Percentiles rank a stretch among this genome's conserved stretches.
Conservation (phyloP, 92 coral and sea anemone species). For the Diadumene lineata region DNA sequence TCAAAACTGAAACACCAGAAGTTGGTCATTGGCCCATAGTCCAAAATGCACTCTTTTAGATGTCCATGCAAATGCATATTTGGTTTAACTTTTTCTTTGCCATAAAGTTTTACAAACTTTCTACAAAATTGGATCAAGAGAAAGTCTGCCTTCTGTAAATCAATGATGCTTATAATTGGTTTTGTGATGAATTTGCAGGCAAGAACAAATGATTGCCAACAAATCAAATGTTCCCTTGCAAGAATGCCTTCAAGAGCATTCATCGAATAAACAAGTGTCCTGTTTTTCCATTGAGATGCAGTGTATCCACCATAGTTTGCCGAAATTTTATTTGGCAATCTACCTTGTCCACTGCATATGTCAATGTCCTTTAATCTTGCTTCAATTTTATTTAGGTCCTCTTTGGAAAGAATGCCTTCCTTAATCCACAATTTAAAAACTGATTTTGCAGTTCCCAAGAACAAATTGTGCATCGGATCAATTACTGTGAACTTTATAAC, state of each 20-base stretch:
- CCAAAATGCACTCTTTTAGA: constrained; percentile 11
- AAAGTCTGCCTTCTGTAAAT: constrained; percentile 48
- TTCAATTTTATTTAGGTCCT: constrained; percentile 38
- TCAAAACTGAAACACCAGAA: constrained; percentile 48
- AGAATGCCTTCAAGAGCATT: constrained; percentile 44
- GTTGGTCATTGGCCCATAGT: constrained; percentile 55
- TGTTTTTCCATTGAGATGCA: constrained; percentile 63
- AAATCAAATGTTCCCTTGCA: constrained; percentile 20
- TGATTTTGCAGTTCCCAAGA: constrained; percentile 54
- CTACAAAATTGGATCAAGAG: constrained; percentile 49
- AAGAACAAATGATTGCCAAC: constrained; percentile 52
- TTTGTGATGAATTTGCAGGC: constrained; percentile 39
- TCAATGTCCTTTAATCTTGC: constrained; percentile 34
- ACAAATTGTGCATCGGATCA: constrained; percentile 51
- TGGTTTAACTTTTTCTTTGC: constrained; percentile 41
- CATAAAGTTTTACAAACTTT: constrained; percentile 35
- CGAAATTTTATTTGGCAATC: constrained; percentile 55
- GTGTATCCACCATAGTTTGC: constrained; percentile 64
- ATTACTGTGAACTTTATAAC: constrained; percentile 26
- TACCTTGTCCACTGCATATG: constrained; percentile 53
- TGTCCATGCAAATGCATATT: constrained; percentile 63
- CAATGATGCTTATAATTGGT: constrained; percentile 25
- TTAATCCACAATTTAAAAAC: constrained; percentile 61
- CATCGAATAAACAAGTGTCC: constrained; percentile 45
- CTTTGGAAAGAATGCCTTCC: constrained; percentile 33